Evolutionary conservation across 92 coral and sea anemone genomes (phyloP).

Genomic region (Actinostola sp.): DNA sequence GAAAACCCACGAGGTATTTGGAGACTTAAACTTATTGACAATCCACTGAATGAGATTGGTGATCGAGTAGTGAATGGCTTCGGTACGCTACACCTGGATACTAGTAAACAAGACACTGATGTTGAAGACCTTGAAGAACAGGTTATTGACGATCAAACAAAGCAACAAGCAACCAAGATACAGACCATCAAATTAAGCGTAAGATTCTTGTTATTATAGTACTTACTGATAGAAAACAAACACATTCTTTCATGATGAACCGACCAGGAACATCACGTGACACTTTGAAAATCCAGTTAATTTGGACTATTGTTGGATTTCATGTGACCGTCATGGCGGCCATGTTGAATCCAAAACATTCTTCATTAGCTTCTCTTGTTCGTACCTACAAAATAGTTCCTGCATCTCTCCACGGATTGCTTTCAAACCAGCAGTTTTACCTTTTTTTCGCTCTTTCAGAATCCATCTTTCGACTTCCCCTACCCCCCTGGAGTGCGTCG

Average conservation of each 20-base stretch:
- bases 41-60: constrained; percentile 91
- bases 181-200: constrained; percentile 74
- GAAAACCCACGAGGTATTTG: constrained; percentile 94
- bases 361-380: no score
- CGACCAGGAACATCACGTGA: no score
- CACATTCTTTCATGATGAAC: no score
- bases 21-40: constrained; percentile 86
- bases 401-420: no score
- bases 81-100: constrained; percentile 92
- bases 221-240: no score
- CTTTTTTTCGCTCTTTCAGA: constrained; percentile 27
- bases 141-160: constrained; percentile 97
- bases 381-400: no score
- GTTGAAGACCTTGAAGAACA: constrained; percentile 97
- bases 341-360: no score
- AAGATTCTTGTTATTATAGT: neutral
- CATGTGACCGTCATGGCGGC: no score
- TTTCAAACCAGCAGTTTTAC: no score
- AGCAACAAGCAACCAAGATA: constrained; percentile 81
- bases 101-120: constrained; percentile 96
- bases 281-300: no score
- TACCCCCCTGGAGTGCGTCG: constrained; percentile 99
- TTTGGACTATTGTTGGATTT: no score
- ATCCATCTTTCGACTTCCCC: constrained; percentile 83
- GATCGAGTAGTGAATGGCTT: constrained; percentile 86